Evolutionary conservation across 2,888 invertebrate species (phyloP), one percentile per base, ranked within the genome.

Genomic region (Platynereis dumerilii): DNA sequence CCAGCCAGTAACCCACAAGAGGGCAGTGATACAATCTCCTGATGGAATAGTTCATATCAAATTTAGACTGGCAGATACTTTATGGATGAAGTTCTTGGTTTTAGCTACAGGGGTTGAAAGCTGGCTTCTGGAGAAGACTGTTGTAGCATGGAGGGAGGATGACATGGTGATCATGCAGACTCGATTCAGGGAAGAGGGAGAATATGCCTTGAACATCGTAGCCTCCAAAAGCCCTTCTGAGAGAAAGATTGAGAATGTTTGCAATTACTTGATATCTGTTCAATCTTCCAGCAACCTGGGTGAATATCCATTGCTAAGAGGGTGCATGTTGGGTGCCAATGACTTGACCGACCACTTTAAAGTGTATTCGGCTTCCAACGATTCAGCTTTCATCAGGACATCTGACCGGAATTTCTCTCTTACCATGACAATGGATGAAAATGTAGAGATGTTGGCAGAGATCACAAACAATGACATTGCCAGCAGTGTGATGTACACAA

Each of bases 181-280:
- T 12, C n/a, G 48, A 12, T 22, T 48, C 48, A n/a, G 20, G n/a
- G 48, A 22, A 48, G 48, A 20, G 7, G 48, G 48, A 48, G 48
- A 48, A 48, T 48, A 48, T 48, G 48, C 48, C 22, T n/a, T 48
- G 20, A 48, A 48, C 5, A 5, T 48, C 17, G 48, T 48, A 5
- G 22, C 20, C 7, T 20, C 20, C 17, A n/a, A 48, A 5, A 22
- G 7, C 7, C 20, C n/a, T 7, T 12, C 22, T 22, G 5, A 5
- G 3, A n/a, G 48, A 5, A 48, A 48, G 17, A 5, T n/a, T 22
- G 20, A 22, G 7, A 48, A 48, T 48, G n/a, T 48, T 7, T 48
- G 48, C n/a, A 48, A 48, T 48, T 48, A 48, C 22, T 22, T 48
- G 20, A 48, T 48, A 48, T 5, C 20, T n/a, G 48, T 48, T 7